A percentile compares a stretch with the other conserved stretches of the same genome.
These are phyloP conservation scores for Phaonia tiefii DNA, from an alignment of 2,888 invertebrate genomes.

Conservation along the genomic window DNA sequence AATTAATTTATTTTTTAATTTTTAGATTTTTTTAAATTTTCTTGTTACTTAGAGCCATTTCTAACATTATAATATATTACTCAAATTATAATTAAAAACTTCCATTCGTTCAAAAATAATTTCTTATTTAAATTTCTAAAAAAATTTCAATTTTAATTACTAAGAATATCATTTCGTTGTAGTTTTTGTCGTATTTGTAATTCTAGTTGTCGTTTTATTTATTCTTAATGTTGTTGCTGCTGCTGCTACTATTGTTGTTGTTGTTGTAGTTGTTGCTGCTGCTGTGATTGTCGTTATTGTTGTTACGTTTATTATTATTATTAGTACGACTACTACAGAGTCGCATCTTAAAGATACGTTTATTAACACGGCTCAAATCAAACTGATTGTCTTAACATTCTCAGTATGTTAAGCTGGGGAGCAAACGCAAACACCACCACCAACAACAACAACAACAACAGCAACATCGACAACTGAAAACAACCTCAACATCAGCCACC, in stretches of 20 bases:
- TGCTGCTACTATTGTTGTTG: too few species aligned
- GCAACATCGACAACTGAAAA: not conserved
- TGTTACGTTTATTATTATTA: slow-evolving; percentile 1
- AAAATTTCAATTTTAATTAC: slow-evolving; percentile 18
- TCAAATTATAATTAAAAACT: too few species aligned
- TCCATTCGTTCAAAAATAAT: too few species aligned
- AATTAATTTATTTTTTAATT: slow-evolving; percentile 1
- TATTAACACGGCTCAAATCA: slow-evolving; percentile 79
- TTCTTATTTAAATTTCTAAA: not conserved
- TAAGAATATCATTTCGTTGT: slow-evolving; percentile 25
- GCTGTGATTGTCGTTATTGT: slow-evolving; percentile 42
- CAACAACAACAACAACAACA: slow-evolving; percentile 68
- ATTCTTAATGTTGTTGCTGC: slow-evolving; percentile 32
- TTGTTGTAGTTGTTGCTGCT: slow-evolving; percentile 60
- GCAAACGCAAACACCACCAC: slow-evolving; percentile 51
- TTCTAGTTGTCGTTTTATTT: slow-evolving; percentile 29
- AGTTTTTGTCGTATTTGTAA: slow-evolving; percentile 18
- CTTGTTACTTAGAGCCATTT: too few species aligned
- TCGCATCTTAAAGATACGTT: slow-evolving; percentile 78
- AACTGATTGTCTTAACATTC: slow-evolving; percentile 73
- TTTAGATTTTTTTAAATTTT: too few species aligned
- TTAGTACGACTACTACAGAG: slow-evolving; percentile 63
- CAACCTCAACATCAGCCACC: slow-evolving; percentile 48
- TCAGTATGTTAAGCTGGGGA: slow-evolving; percentile 64
- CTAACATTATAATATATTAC: too few species aligned